phyloP scores from a whole-genome alignment of 2,888 invertebrate genomes.

The Lepidocyrtinus sp. region DNA sequence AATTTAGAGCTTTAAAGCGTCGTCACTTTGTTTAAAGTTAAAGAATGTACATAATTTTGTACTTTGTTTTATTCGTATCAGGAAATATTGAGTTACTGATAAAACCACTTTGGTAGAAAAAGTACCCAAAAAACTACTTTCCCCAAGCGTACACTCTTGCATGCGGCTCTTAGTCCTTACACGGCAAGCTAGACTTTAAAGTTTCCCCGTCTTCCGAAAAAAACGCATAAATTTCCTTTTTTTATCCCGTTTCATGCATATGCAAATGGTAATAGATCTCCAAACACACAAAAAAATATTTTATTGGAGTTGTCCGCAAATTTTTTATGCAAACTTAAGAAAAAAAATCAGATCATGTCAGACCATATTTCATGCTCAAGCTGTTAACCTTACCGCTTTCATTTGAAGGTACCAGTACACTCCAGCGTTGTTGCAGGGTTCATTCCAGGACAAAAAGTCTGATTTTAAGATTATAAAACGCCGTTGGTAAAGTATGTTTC shows the following conservation, averaged over 20 bases:
- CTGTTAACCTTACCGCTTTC: neutral
- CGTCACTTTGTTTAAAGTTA: too few species aligned
- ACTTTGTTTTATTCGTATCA: too few species aligned
- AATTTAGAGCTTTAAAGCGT: too few species aligned
- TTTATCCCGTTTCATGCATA: neutral
- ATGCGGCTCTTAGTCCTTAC: too few species aligned
- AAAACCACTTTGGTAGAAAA: too few species aligned
- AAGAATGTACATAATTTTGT: too few species aligned
- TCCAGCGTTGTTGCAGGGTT: constrained; percentile 37
- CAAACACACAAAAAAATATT: constrained; percentile 10
- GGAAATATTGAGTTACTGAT: too few species aligned
- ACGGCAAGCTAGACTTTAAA: too few species aligned
- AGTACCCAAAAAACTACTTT: too few species aligned
- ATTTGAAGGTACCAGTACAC: neutral
- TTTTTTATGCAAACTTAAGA: constrained; percentile 9
- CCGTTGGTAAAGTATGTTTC: neutral
- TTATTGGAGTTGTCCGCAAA: constrained; percentile 15
- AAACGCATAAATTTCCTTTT: neutral
- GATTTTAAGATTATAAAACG: neutral
- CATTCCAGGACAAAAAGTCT: constrained; percentile 38
- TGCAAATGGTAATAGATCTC: constrained; percentile 1
- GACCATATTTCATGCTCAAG: neutral
- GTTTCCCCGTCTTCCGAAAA: neutral
- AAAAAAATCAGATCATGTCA: neutral
- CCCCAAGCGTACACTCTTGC: too few species aligned